These are phyloP conservation scores for Mimas tiliae DNA, from an alignment of 2,888 invertebrate genomes.

Conservation along the genomic window DNA sequence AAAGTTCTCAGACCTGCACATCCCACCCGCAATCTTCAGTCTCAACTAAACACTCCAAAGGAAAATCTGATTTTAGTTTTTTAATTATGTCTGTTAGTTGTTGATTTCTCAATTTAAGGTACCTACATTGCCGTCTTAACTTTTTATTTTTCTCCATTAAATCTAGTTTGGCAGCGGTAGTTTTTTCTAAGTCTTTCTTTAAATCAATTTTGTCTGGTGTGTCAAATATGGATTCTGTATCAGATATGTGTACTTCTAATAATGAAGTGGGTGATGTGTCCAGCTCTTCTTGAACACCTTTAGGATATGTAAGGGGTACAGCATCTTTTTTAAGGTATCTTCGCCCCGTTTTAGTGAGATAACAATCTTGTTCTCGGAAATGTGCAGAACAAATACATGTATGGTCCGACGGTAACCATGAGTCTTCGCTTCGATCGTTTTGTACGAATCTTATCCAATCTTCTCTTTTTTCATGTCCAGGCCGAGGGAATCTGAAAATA, in stretches of 20 bases:
- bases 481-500: conserved; percentile 32
- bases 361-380: conserved; percentile 35
- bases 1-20: no score
- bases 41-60: no score
- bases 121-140: not conserved
- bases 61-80: not conserved
- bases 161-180: not conserved
- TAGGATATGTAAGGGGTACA: conserved; percentile 26
- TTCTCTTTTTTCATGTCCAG: conserved; percentile 32
- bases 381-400: conserved; percentile 36
- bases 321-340: conserved; percentile 35
- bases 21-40: no score
- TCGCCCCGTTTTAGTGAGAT: conserved; percentile 35
- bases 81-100: not conserved
- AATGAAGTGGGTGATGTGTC: not conserved
- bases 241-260: not conserved
- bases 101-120: not conserved
- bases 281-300: conserved; percentile 12
- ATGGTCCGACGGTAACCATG: conserved; percentile 35
- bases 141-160: conserved; percentile 16
- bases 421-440: conserved; percentile 34
- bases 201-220: conserved; percentile 27
- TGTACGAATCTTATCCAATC: conserved; percentile 36
- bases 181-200: conserved; percentile 30
- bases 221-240: conserved; percentile 7